phyloP scores from a whole-genome alignment of 2,797 vertebrate genomes.

The Podarcis siculus region DNA sequence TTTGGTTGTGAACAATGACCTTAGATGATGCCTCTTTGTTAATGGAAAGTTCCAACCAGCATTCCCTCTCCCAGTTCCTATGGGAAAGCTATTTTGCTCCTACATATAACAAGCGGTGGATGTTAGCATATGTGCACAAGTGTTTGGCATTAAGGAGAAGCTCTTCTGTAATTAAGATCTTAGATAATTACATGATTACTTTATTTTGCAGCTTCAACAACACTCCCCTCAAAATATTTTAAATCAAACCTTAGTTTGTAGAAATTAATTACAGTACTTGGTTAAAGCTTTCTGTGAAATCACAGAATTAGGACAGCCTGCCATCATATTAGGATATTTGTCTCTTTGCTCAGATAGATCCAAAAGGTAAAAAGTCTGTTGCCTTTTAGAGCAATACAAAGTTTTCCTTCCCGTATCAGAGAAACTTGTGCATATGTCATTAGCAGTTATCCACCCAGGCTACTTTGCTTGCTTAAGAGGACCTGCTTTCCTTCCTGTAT shows the following conservation, averaged over 20 bases:
- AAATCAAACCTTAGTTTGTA: constrained; percentile 9
- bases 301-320: neutral
- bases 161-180: constrained; percentile 33
- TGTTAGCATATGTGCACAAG: neutral
- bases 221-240: constrained; percentile 26
- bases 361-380: neutral
- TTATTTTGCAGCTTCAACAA: constrained; percentile 11
- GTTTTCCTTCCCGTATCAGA: neutral
- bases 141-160: neutral
- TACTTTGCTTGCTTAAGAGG: neutral
- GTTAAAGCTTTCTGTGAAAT: neutral
- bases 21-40: neutral
- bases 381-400: neutral
- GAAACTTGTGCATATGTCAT: neutral
- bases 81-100: neutral
- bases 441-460: neutral
- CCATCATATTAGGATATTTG: neutral
- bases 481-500: neutral
- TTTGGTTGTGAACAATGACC: neutral
- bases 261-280: constrained; percentile 30
- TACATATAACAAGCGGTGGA: neutral
- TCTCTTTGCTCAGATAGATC: neutral
- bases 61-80: neutral
- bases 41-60: neutral
- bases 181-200: constrained; percentile 23